Percentiles rank a stretch among this genome's conserved stretches.
Evolutionary conservation across 2,113 vertebrate species (phyloP).

Genomic region (Anoplopoma fimbria): DNA sequence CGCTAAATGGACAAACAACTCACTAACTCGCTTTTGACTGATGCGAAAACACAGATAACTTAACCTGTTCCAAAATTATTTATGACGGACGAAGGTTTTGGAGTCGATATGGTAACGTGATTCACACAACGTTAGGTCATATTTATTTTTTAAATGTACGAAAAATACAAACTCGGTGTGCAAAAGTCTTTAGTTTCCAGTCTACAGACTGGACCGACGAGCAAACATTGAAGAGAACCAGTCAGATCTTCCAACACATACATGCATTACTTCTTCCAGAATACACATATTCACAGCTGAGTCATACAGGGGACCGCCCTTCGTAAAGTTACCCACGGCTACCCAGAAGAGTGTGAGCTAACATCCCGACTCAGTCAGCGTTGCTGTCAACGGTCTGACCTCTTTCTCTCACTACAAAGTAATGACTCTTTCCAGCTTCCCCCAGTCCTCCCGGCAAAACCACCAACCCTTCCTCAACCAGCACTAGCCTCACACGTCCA

Average conservation of each 20-base stretch:
- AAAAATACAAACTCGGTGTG: no score
- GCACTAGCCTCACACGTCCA: no score
- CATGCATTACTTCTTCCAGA: no score
- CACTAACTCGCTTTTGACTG: no score
- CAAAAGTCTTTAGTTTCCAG: no score
- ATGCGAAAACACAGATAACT: no score
- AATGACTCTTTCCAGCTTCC: slow-evolving; percentile 48
- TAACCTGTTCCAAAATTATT: not conserved
- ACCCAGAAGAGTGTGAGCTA: slow-evolving; percentile 36
- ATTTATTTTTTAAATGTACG: no score
- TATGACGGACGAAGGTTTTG: not conserved
- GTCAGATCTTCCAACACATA: not conserved
- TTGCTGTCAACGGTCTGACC: slow-evolving; percentile 35
- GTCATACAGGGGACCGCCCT: slow-evolving; percentile 17
- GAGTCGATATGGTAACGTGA: no score
- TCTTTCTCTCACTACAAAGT: slow-evolving; percentile 12
- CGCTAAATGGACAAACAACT: not conserved
- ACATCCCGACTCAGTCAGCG: slow-evolving; percentile 22
- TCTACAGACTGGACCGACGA: not conserved
- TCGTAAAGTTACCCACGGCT: slow-evolving; percentile 36
- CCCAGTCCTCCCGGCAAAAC: slow-evolving; percentile 23
- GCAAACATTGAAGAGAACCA: not conserved
- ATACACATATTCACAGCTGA: not conserved
- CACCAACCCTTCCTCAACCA: slow-evolving; percentile 43
- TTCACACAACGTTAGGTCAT: not conserved